Conservation (phyloP, 1,140 invertebrate species). For the Oreohelix idahoensis region DNA sequence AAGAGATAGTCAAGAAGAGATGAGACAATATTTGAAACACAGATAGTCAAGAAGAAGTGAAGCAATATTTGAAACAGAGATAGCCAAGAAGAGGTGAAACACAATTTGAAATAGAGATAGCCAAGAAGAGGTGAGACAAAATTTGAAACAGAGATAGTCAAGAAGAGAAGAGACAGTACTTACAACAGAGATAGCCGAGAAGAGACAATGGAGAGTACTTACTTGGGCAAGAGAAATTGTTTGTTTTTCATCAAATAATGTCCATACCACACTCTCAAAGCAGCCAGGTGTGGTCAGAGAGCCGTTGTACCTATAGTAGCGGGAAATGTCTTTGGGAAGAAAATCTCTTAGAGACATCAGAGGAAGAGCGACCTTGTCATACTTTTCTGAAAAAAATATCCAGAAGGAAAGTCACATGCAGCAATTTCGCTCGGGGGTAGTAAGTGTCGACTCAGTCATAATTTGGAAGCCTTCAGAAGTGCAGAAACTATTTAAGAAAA, state of each 20-base stretch:
- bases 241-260: conserved; percentile 78
- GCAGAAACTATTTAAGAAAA: too few species aligned
- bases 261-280: conserved; percentile 83
- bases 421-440: too few species aligned
- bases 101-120: neutral
- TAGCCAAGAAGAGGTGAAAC: neutral
- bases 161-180: too few species aligned
- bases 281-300: conserved; percentile 85
- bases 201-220: neutral
- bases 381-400: conserved; percentile 49
- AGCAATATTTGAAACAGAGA: too few species aligned
- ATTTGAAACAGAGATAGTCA: neutral
- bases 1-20: too few species aligned
- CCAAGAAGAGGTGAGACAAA: neutral
- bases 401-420: too few species aligned
- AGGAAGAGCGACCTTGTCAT: conserved; percentile 51
- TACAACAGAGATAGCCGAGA: too few species aligned
- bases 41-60: too few species aligned
- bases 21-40: too few species aligned
- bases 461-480: too few species aligned
- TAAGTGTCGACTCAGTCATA: too few species aligned
- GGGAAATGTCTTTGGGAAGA: conserved; percentile 57
- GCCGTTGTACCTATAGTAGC: conserved; percentile 80
- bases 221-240: conserved; percentile 82
- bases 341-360: conserved; percentile 54